Conservation (phyloP, 1,140 invertebrate species). For the Teleopsis dalmanni region DNA sequence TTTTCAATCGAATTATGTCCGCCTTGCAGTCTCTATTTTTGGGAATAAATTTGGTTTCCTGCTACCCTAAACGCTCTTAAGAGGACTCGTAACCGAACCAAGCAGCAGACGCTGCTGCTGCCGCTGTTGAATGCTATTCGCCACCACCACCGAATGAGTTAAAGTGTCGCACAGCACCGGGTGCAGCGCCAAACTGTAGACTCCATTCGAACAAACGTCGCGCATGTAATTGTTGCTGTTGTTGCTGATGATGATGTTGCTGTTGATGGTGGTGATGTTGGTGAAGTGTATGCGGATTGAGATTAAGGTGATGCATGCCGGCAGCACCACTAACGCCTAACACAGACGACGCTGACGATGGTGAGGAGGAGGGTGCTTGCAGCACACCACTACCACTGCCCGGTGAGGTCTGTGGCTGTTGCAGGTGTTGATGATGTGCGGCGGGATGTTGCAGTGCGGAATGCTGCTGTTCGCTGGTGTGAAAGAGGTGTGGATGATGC, state of each 20-base stretch:
- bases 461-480: constrained; percentile 40
- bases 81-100: constrained; percentile 43
- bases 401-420: constrained; percentile 30
- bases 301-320: constrained; percentile 29
- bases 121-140: constrained; percentile 42
- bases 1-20: not conserved
- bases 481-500: constrained; percentile 43
- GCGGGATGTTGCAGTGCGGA: constrained; percentile 26
- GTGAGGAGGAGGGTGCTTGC: constrained; percentile 34
- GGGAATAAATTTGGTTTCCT: too few species aligned
- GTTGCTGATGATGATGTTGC: constrained; percentile 41
- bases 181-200: constrained; percentile 40
- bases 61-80: constrained; percentile 28
- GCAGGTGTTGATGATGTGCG: constrained; percentile 23
- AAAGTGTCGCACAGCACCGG: constrained; percentile 38
- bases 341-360: constrained; percentile 30
- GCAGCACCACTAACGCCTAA: constrained; percentile 16
- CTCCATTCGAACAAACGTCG: constrained; percentile 42
- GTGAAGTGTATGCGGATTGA: constrained; percentile 33
- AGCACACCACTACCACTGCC: constrained; percentile 30
- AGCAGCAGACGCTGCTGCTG: constrained; percentile 42
- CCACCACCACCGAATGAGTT: constrained; percentile 39
- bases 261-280: constrained; percentile 40
- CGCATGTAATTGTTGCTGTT: constrained; percentile 43
- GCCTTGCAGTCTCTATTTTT: too few species aligned